Conservation (phyloP, 2,797 vertebrate species). For the Cuniculus paca region DNA sequence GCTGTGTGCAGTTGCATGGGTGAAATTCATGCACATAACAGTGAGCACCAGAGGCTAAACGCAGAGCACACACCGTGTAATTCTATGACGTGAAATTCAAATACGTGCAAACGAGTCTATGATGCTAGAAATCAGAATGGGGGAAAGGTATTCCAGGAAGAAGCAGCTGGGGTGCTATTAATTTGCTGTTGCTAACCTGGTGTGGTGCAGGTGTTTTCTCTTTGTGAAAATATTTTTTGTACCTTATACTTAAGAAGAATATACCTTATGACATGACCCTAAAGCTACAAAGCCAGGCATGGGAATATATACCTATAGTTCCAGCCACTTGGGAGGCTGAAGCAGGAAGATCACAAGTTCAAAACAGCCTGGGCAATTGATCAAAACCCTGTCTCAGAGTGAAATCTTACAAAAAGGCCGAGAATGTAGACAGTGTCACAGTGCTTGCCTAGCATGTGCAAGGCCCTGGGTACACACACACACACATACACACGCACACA, state of each 20-base stretch:
- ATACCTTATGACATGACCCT: background rate
- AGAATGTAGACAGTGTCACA: background rate
- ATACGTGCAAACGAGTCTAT: no score
- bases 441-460: background rate
- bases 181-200: background rate
- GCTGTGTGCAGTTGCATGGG: no score
- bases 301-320: background rate
- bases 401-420: background rate
- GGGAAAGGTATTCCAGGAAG: fast-evolving
- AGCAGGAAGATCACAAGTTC: background rate
- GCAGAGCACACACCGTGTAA: background rate
- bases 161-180: background rate
- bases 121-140: background rate
- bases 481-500: background rate
- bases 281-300: background rate
- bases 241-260: background rate
- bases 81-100: background rate
- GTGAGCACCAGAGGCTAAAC: background rate
- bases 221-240: background rate
- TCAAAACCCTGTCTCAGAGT: background rate
- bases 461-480: background rate
- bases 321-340: background rate
- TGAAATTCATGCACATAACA: background rate
- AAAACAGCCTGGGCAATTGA: background rate
- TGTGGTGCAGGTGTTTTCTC: background rate